phyloP scores from a whole-genome alignment of 2,888 invertebrate species.

The Mycalesis mineus region DNA sequence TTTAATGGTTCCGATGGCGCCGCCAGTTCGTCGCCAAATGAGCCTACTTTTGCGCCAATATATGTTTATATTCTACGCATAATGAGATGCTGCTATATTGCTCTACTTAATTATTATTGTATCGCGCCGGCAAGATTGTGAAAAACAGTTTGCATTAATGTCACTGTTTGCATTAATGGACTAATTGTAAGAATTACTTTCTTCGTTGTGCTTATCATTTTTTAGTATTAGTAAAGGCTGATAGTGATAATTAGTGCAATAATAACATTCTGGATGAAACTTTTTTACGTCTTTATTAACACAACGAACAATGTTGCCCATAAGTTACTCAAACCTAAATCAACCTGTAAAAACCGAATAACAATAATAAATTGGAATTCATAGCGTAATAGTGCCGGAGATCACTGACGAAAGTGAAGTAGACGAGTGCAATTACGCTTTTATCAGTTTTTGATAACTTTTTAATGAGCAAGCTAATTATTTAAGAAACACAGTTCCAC shows the following conservation, averaged over 20 bases:
- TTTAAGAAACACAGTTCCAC: conserved; percentile 39
- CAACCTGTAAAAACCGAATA: too few species aligned
- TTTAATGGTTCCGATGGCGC: conserved; percentile 1
- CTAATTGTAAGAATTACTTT: not conserved
- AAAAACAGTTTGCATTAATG: not conserved
- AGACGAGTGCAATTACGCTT: too few species aligned
- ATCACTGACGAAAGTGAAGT: too few species aligned
- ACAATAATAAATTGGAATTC: too few species aligned
- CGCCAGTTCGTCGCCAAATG: conserved; percentile 1
- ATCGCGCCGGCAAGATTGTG: not conserved
- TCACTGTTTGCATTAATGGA: not conserved
- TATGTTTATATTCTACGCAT: not conserved
- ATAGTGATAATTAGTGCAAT: too few species aligned
- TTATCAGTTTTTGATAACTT: too few species aligned
- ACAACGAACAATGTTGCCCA: too few species aligned
- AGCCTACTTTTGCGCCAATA: conserved; percentile 1
- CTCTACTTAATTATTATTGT: not conserved
- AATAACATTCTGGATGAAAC: too few species aligned
- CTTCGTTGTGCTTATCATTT: not conserved
- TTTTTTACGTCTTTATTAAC: too few species aligned
- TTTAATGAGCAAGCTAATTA: too few species aligned
- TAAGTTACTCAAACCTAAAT: too few species aligned
- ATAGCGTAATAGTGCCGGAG: too few species aligned
- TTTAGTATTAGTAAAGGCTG: not conserved
- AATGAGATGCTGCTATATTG: not conserved